Percentiles rank a stretch among this genome's conserved stretches.
These are phyloP conservation scores for Parus major DNA, from an alignment of 2,113 vertebrate genomes.

Conservation along the genomic window DNA sequence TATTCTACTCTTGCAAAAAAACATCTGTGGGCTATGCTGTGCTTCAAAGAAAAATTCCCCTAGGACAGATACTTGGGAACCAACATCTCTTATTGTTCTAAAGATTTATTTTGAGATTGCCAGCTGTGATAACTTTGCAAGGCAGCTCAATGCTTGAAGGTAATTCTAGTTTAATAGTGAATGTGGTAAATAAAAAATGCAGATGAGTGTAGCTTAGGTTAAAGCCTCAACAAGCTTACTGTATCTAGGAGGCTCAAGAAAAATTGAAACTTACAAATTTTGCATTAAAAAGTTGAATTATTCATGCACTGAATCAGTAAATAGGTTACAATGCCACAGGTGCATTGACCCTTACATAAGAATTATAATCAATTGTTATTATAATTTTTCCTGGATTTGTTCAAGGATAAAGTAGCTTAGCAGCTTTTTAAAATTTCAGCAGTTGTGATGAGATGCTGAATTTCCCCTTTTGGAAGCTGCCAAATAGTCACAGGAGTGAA, in stretches of 20 bases:
- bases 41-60: neutral
- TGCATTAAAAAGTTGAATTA: conserved; percentile 1
- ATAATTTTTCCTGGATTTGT: neutral
- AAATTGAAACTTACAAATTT: neutral
- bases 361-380: neutral
- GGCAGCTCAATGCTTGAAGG: neutral
- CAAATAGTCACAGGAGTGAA: neutral
- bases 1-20: neutral
- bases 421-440: neutral
- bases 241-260: neutral
- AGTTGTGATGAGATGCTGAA: neutral
- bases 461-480: neutral
- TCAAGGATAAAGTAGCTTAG: neutral
- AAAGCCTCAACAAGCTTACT: neutral
- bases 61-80: neutral
- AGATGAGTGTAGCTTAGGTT: neutral
- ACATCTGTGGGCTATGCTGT: neutral
- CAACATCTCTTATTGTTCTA: neutral
- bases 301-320: conserved; percentile 22
- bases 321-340: neutral
- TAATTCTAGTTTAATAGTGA: neutral
- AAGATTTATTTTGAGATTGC: neutral
- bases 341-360: neutral
- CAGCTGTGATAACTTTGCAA: neutral
- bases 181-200: neutral